Evolutionary conservation across 2,888 invertebrate genomes (phyloP).

Genomic region (Portevinia maculata): DNA sequence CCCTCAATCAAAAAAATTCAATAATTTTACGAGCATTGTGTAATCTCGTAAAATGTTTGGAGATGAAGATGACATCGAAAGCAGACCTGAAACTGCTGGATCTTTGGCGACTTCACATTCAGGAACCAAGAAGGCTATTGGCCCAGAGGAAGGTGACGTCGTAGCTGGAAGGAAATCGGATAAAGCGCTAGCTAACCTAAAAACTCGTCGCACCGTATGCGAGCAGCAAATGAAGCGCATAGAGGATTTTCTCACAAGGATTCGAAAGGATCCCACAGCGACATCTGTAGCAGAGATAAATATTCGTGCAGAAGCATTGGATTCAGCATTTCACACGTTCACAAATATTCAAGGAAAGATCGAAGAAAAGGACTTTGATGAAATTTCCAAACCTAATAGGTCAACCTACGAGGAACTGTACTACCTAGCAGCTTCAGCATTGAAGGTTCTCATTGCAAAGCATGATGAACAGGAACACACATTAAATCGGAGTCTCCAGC

Average conservation of each 20-base stretch:
- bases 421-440: slow-evolving; percentile 45
- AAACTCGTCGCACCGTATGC: slow-evolving; percentile 36
- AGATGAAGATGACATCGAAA: background rate
- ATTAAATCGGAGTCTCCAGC: slow-evolving; percentile 1
- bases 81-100: background rate
- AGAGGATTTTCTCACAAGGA: slow-evolving; percentile 11
- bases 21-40: slow-evolving; percentile 4
- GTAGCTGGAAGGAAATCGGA: slow-evolving; percentile 2
- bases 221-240: slow-evolving; percentile 40
- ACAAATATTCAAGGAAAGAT: slow-evolving; percentile 37
- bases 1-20: background rate
- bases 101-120: background rate
- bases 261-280: background rate
- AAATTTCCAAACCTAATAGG: slow-evolving; percentile 39
- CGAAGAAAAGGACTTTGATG: slow-evolving; percentile 53
- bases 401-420: slow-evolving; percentile 52
- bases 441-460: slow-evolving; percentile 37
- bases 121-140: background rate
- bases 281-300: slow-evolving; percentile 38
- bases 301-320: slow-evolving; percentile 45
- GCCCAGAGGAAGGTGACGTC: background rate
- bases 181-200: slow-evolving; percentile 9
- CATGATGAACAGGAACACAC: slow-evolving; percentile 9
- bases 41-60: slow-evolving; percentile 24
- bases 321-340: slow-evolving; percentile 39